Percentiles rank a stretch among this genome's conserved stretches.
phyloP scores from a whole-genome alignment of 2,797 vertebrate species.

The Gadopsis bispinosus region DNA sequence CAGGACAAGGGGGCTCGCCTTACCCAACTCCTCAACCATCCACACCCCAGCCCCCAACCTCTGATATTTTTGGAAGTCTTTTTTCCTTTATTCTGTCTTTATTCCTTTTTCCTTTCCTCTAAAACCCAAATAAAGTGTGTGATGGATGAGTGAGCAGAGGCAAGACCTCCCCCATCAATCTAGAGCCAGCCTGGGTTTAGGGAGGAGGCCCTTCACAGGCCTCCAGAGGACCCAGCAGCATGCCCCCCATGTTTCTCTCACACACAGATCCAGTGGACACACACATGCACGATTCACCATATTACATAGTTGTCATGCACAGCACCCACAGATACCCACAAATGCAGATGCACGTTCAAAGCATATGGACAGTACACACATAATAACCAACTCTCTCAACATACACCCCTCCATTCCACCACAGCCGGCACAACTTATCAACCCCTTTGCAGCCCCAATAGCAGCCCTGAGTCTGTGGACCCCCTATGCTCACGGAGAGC shows the following conservation, averaged over 20 bases:
- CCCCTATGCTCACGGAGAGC: slow-evolving; percentile 30
- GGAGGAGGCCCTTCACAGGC: slow-evolving; percentile 73
- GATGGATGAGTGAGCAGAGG: slow-evolving; percentile 86
- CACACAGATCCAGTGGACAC: slow-evolving; percentile 55
- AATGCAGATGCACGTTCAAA: slow-evolving; percentile 22
- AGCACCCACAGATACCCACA: slow-evolving; percentile 4
- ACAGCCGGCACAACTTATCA: slow-evolving; percentile 5
- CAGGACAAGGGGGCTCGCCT: slow-evolving; percentile 71
- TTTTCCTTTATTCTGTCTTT: slow-evolving; percentile 70
- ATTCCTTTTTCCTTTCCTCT: slow-evolving; percentile 78
- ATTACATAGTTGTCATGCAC: slow-evolving; percentile 28
- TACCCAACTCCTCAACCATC: slow-evolving; percentile 66
- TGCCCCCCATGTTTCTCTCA: slow-evolving; percentile 60
- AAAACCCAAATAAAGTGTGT: slow-evolving; percentile 87
- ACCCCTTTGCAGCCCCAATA: slow-evolving; percentile 11
- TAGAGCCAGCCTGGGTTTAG: slow-evolving; percentile 56
- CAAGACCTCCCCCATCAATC: slow-evolving; percentile 86
- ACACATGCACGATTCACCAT: slow-evolving; percentile 37
- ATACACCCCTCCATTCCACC: neutral
- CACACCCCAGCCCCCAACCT: slow-evolving; percentile 63
- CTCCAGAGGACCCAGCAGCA: slow-evolving; percentile 67
- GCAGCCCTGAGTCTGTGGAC: slow-evolving; percentile 2
- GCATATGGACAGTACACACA: slow-evolving; percentile 16
- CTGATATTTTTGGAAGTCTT: slow-evolving; percentile 85
- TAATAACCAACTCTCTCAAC: slow-evolving; percentile 8